phyloP scores from a whole-genome alignment of 1,140 invertebrate species.

The Scaptodrosophila lebanonensis region DNA sequence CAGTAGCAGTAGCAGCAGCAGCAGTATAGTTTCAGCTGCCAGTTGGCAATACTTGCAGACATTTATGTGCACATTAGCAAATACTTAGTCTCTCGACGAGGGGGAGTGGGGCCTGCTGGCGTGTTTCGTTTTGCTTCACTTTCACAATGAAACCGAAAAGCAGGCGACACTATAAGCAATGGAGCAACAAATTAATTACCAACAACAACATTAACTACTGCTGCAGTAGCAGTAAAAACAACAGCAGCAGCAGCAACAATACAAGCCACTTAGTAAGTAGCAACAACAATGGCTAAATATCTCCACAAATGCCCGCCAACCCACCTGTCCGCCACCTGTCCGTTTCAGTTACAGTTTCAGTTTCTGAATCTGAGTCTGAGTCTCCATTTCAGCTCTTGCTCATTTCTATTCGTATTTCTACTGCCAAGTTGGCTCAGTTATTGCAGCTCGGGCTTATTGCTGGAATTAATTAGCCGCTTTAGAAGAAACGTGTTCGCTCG shows the following conservation, averaged over 20 bases:
- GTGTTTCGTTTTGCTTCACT: constrained; percentile 38
- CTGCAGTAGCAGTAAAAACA: constrained; percentile 26
- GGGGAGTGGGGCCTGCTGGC: constrained; percentile 8
- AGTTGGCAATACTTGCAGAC: constrained; percentile 20
- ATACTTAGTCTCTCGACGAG: constrained; percentile 29
- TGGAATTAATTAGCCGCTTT: too few species aligned
- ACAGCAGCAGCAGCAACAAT: constrained; percentile 6
- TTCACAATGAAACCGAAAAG: constrained; percentile 50
- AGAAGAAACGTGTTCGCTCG: too few species aligned
- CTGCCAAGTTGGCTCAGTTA: too few species aligned
- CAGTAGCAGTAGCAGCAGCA: too few species aligned
- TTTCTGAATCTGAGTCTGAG: too few species aligned
- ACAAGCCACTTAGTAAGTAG: background rate
- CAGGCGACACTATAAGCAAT: constrained; percentile 49
- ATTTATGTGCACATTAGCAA: constrained; percentile 13
- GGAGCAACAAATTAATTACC: constrained; percentile 52
- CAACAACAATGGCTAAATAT: background rate
- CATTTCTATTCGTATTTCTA: too few species aligned
- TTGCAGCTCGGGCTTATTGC: too few species aligned
- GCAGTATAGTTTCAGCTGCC: constrained; percentile 24
- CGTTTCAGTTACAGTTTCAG: too few species aligned
- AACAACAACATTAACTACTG: constrained; percentile 18
- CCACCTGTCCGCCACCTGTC: too few species aligned
- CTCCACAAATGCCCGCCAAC: too few species aligned
- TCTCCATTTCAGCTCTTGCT: too few species aligned